These are phyloP conservation scores for Heliocidaris tuberculata DNA, from an alignment of 35 echinoderm and acorn worm genomes.

Conservation along the genomic window DNA sequence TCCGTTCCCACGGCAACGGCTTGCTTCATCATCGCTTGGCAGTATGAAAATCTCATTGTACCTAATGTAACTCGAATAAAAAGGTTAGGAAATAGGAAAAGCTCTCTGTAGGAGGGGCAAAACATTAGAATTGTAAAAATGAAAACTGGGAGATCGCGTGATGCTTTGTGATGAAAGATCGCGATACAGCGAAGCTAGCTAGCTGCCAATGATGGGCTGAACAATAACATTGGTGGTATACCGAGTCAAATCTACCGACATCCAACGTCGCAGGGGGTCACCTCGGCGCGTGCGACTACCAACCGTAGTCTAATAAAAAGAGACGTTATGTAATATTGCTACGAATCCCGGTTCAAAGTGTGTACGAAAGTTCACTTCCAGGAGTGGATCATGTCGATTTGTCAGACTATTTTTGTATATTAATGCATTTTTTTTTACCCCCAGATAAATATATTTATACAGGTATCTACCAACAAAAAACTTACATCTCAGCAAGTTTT, in stretches of 20 bases:
- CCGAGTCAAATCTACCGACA: background rate
- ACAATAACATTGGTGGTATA: constrained; percentile 2
- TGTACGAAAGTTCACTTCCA: background rate
- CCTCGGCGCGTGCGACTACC: constrained; percentile 21
- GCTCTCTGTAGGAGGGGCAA: background rate
- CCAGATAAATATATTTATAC: background rate
- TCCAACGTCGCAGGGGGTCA: constrained; percentile 27
- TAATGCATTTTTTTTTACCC: background rate
- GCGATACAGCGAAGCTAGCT: background rate
- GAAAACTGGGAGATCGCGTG: background rate
- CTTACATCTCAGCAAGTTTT: no score
- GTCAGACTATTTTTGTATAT: background rate
- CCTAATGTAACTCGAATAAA: background rate
- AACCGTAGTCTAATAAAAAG: background rate
- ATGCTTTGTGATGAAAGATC: background rate
- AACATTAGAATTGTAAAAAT: background rate
- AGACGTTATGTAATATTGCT: background rate
- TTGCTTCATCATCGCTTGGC: background rate
- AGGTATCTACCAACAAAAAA: no score
- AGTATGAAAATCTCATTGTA: background rate
- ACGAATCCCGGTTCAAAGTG: background rate
- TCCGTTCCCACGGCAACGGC: background rate
- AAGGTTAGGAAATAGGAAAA: background rate
- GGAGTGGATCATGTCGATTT: background rate
- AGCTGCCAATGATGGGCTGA: background rate